phyloP scores from a whole-genome alignment of 2,797 vertebrate species.

The Ceryle rudis region DNA sequence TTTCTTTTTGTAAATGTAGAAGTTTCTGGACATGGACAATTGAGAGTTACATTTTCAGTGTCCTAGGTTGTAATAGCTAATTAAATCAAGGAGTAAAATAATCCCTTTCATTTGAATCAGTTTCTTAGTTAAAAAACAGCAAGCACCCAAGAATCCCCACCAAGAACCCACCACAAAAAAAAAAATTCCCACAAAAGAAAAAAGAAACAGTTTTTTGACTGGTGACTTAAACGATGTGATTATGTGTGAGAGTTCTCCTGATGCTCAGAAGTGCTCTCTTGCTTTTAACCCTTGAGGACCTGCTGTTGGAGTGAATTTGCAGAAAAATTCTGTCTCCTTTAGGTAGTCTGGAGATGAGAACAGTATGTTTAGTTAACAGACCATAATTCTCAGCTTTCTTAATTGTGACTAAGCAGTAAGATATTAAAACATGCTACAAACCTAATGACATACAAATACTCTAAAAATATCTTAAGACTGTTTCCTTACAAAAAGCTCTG shows the following conservation, averaged over 20 bases:
- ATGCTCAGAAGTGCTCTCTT: neutral
- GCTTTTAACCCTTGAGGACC: neutral
- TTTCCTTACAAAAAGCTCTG: constrained; percentile 16
- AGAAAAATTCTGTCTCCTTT: neutral
- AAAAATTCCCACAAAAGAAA: neutral
- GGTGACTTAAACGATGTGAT: neutral
- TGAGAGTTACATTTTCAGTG: neutral
- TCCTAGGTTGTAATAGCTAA: neutral
- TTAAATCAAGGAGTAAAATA: neutral
- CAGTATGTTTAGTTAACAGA: neutral
- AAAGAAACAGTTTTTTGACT: neutral
- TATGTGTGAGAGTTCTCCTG: neutral
- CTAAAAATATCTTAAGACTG: constrained; percentile 55
- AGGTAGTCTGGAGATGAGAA: neutral
- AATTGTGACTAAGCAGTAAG: constrained; percentile 49
- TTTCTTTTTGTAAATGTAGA: neutral
- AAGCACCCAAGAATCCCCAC: neutral
- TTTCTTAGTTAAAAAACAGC: neutral
- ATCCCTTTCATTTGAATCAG: neutral
- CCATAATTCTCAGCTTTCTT: constrained; percentile 4
- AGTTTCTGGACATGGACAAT: neutral
- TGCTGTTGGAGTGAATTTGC: neutral
- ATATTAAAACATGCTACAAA: constrained; percentile 6
- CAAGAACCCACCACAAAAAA: neutral
- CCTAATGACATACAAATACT: constrained; percentile 22